phyloP scores from a whole-genome alignment of 2,113 vertebrate species.

The Rhinogobius similis region DNA sequence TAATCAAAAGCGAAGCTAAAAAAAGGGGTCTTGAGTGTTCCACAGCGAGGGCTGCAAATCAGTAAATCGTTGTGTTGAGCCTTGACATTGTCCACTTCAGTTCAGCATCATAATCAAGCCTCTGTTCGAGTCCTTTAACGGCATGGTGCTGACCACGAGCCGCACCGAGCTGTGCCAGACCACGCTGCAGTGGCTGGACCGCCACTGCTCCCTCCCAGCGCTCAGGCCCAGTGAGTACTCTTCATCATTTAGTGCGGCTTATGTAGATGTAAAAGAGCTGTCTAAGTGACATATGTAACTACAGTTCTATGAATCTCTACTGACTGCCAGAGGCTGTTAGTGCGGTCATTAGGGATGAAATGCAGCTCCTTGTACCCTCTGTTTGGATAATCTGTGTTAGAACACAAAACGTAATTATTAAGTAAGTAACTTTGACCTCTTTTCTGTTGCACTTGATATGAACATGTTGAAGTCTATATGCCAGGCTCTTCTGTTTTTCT shows the following conservation, averaged over 20 bases:
- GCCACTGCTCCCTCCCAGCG: slow-evolving; percentile 87
- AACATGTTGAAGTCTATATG: too few species aligned
- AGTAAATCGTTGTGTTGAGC: slow-evolving; percentile 26
- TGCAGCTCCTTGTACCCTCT: background rate
- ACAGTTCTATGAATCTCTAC: too few species aligned
- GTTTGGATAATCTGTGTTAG: background rate
- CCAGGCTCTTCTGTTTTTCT: too few species aligned
- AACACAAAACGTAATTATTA: background rate
- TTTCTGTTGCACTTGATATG: background rate
- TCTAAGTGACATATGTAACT: too few species aligned
- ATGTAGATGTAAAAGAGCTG: background rate
- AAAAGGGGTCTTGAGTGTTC: too few species aligned
- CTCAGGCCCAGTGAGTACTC: slow-evolving; percentile 91
- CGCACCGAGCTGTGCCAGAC: slow-evolving; percentile 86
- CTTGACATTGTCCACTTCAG: slow-evolving; percentile 81
- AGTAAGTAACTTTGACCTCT: background rate
- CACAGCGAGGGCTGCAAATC: too few species aligned
- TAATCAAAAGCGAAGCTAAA: too few species aligned
- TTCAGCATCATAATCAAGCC: slow-evolving; percentile 97
- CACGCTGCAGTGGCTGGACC: slow-evolving; percentile 88
- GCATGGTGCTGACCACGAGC: slow-evolving; percentile 87
- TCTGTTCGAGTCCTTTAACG: slow-evolving; percentile 94
- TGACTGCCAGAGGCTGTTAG: too few species aligned
- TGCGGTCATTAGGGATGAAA: too few species aligned
- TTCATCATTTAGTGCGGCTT: background rate